Evolutionary conservation across 2,888 invertebrate species (phyloP).

Genomic region (Lamellibrachia satsuma): DNA sequence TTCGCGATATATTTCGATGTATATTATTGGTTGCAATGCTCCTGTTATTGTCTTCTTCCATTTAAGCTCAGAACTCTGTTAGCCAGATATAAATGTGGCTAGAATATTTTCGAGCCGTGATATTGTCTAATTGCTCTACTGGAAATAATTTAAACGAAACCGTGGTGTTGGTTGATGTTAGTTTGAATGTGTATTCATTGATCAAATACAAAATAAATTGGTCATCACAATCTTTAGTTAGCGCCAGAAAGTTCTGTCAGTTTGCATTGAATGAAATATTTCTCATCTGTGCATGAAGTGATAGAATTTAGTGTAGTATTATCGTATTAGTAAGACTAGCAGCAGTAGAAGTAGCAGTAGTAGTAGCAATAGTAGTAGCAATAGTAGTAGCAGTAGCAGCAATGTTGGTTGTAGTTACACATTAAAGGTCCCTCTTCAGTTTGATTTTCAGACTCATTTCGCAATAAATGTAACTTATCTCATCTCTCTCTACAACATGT

Average conservation of each 20-base stretch:
- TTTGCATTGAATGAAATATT: not conserved
- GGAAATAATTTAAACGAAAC: not conserved
- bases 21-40: not conserved
- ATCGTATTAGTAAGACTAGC: not conserved
- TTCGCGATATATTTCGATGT: not conserved
- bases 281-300: not conserved
- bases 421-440: too few species aligned
- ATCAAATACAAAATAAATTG: not conserved
- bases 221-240: not conserved
- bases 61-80: too few species aligned
- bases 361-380: not conserved
- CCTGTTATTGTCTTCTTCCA: not conserved
- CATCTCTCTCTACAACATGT: too few species aligned
- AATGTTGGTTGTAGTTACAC: not conserved
- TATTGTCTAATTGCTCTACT: not conserved
- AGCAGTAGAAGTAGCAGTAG: not conserved
- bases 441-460: too few species aligned
- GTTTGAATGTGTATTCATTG: not conserved
- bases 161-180: not conserved
- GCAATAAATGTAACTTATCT: too few species aligned
- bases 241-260: not conserved
- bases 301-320: not conserved
- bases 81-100: too few species aligned
- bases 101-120: too few species aligned
- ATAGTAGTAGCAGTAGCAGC: not conserved